Evolutionary conservation across 2,888 invertebrate genomes (phyloP).

Genomic region (Anarsia innoxiella): DNA sequence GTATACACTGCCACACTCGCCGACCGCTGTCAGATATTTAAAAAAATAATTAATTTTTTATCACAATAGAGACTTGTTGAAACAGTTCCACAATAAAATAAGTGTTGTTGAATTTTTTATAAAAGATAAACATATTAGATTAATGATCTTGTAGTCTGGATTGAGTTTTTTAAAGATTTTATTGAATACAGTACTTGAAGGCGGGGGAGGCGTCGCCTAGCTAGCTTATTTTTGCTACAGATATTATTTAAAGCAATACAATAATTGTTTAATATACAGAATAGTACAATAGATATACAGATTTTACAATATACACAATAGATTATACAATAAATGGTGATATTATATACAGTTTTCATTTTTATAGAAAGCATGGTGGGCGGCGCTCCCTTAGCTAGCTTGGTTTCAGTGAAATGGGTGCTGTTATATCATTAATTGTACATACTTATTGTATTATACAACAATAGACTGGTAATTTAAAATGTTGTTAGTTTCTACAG

Average conservation of each 20-base stretch:
- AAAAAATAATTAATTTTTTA: conserved; percentile 48
- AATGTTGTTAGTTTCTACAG: conserved; percentile 73
- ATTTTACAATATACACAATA: conserved; percentile 52
- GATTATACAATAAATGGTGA: conserved; percentile 60
- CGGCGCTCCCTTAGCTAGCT: conserved; percentile 44
- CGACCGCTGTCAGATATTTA: conserved; percentile 61
- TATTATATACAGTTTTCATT: conserved; percentile 50
- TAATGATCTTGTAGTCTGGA: conserved; percentile 75
- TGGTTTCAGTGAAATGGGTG: conserved; percentile 68
- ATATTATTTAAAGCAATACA: conserved; percentile 57
- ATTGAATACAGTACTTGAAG: conserved; percentile 51
- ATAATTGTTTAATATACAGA: conserved; percentile 52
- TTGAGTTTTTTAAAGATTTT: conserved; percentile 71
- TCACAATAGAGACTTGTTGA: conserved; percentile 69
- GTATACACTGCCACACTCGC: conserved; percentile 67
- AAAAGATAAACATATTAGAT: conserved; percentile 70
- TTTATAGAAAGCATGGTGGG: conserved; percentile 48
- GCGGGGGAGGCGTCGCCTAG: conserved; percentile 46
- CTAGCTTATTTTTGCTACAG: conserved; percentile 66
- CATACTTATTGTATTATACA: conserved; percentile 72
- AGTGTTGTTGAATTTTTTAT: conserved; percentile 74
- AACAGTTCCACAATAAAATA: conserved; percentile 71
- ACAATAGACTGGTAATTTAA: conserved; percentile 74
- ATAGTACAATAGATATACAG: conserved; percentile 56
- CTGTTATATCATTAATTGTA: conserved; percentile 71